phyloP scores from a whole-genome alignment of 2,888 invertebrate genomes.

The Stenoptilia bipunctidactyla region DNA sequence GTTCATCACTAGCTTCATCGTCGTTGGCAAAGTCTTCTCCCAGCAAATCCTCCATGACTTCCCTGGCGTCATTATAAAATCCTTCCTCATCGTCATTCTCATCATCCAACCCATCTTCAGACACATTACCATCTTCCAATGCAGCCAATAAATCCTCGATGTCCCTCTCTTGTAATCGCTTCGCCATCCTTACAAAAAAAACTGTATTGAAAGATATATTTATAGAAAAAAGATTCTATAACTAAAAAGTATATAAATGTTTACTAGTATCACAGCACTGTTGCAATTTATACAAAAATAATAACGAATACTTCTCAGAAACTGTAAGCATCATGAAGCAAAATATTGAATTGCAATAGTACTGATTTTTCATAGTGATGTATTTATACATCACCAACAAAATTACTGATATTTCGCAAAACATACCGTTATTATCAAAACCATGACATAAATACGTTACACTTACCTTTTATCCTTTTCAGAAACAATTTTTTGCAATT shows the following conservation, averaged over 20 bases:
- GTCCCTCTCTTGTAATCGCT: constrained; percentile 11
- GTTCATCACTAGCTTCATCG: not conserved
- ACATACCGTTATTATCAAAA: too few relatives aligned
- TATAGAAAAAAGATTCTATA: not conserved
- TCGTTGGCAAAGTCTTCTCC: not conserved
- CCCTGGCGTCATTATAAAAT: constrained; percentile 16
- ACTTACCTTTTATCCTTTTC: too few relatives aligned
- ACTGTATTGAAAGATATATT: not conserved
- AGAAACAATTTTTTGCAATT: too few relatives aligned
- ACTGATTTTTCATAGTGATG: too few relatives aligned
- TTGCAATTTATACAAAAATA: too few relatives aligned
- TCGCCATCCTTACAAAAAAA: not conserved
- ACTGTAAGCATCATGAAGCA: too few relatives aligned
- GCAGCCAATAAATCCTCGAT: constrained; percentile 15
- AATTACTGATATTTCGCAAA: too few relatives aligned
- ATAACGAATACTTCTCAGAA: too few relatives aligned
- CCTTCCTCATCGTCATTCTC: constrained; percentile 17
- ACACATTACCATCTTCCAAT: constrained; percentile 19
- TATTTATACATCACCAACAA: too few relatives aligned
- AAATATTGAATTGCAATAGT: too few relatives aligned
- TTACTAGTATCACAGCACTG: too few relatives aligned
- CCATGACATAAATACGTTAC: too few relatives aligned
- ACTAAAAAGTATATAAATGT: not conserved
- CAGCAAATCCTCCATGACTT: constrained; percentile 9
- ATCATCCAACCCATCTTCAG: constrained; percentile 19